Base-by-base conservation (phyloP, 2,113 vertebrate genomes). In the Engraulis encrasicolus region DNA sequence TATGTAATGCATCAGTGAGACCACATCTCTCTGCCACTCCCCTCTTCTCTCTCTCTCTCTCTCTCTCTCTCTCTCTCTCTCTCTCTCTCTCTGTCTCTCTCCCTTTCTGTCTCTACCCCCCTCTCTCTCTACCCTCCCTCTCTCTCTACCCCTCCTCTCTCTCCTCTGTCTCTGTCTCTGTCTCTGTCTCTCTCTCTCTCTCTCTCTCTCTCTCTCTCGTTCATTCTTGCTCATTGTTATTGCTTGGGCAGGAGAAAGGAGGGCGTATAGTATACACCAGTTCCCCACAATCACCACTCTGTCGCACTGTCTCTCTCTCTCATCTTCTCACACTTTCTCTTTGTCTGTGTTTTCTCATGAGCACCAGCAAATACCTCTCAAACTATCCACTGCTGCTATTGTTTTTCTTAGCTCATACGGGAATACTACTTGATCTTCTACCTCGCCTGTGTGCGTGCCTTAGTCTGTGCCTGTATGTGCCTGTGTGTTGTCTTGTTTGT, bases 1-100 rank as follows among this genome's bases (percentile, higher is more conserved):
- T 92, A 80, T 37, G 27, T 81, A 90, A 91, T 71, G 61, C 20
- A 48, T 9, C 36, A 58, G 83, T 79, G 79, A 19, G 77, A 6
- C 49, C n/a, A n/a, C n/a, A n/a, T n/a, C n/a, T n/a, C n/a, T n/a
- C n/a, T n/a, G n/a, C n/a, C n/a, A n/a, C n/a, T n/a, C n/a, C n/a
- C n/a, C n/a, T n/a, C n/a, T n/a, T n/a, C n/a, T n/a, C n/a, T n/a
- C n/a, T n/a, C 54, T 19, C 80, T 18, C 34, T 36, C 31, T 20
- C 17, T 77, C 61, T 50, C 58, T 54, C 50, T 20, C 50, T 5
- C 50, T 54, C 50, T 54, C 50, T 54, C 50, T 54, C 15, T 20
- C 50, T 54, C 50, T 50, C n/a, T n/a, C n/a, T n/a, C n/a, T n/a
- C n/a, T n/a, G n/a, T n/a, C n/a, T n/a, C n/a, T 14, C 49, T 4